Evolutionary conservation across 2,113 vertebrate species (phyloP), one percentile per base, ranked within the genome.

Genomic region (Suncus etruscus): DNA sequence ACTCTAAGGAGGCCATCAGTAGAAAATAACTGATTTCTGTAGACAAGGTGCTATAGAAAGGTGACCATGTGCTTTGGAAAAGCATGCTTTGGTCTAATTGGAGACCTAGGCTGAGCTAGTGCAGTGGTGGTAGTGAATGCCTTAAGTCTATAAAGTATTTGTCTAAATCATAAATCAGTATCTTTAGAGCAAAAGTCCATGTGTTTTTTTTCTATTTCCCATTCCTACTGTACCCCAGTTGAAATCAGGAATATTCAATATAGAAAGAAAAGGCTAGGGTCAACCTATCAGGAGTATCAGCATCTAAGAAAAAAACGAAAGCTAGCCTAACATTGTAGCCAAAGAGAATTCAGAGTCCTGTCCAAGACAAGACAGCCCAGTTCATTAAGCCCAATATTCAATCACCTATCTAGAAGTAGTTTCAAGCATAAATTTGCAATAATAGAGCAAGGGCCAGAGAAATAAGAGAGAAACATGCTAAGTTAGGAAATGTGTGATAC

Each of bases 41-140:
- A 77, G 14, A 70, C 25, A 93, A 3, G 73, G 31, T 58, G 14
- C n/a, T 81, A 83, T 76, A 87, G 10, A 18, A 74, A 87, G 32
- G 78, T 66, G 11, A n/a, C 51, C 22, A 20, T 61, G 58, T 54
- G 58, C 58, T 61, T 61, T 61, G 58, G 2, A 61, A 61, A 20
- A 61, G 18, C 16, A 61, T 16, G 45, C 14, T 24, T 81, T 83
- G 51, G 29, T 86, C 25, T 86, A 20, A 68, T 9, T 73, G 24
- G n/a, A 91, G 24, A 92, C 51, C 51, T 7, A 90, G 54, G 27
- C 45, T 87, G n/a, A 27, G 77, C 39, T 80, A 61, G 27, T 12
- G 11, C 29, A 78, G 58, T 14, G 39, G 12, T 45, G 2, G 6
- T 48, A 22, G 32, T 75, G 20, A 89, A 12, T 69, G 14, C 24